Base-by-base conservation (phyloP, 2,113 vertebrate genomes). In the Macaca mulatta region DNA sequence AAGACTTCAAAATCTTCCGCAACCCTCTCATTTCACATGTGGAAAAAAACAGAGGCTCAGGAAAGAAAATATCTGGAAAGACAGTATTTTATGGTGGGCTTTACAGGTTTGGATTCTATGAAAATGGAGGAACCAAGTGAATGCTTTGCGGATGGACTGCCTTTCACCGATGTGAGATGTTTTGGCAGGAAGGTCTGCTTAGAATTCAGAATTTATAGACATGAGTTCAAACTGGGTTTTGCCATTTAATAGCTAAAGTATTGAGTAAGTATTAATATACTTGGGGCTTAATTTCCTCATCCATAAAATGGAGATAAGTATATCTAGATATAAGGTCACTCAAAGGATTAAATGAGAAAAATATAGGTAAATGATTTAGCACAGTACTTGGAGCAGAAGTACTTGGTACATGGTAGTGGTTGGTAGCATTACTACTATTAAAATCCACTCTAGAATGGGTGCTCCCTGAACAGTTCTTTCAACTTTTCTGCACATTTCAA, bases 281-380 rank as follows among this genome's bases (percentile, higher is more conserved):
- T 81, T 90, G 27, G 25, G 72, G 45, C 52, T 89, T 87, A 17
- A 92, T 89, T 95, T 93, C 40, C 27, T 92, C 59, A 80, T 52
- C 69, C 52, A 22, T 72, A 95, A 92, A 92, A 57, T 12, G 23
- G 92, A 93, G 10, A 40, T 70, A 75, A 78, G 40, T 52, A 20
- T 77, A 89, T 59, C 92, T 87, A 61, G 57, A 8, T 50, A 59
- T 82, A 50, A 72, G 27, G 32, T 78, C 50, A 81, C 59, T 57
- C 8, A 55, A 40, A 90, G 77, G 14, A 90, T n/a, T 79, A 79
- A 79, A 79, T 52, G 17, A 79, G 48, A 30, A 35, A 72, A 74
- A 59, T 40, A n/a, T 3, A 92, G 48, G 72, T 30, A 70, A 72
- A 77, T 7, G 4, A 27, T 45, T 88, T 79, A 59, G 48, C 61